These are phyloP conservation scores for Brachycybe producta DNA, from an alignment of 2,888 invertebrate genomes.

Conservation along the genomic window DNA sequence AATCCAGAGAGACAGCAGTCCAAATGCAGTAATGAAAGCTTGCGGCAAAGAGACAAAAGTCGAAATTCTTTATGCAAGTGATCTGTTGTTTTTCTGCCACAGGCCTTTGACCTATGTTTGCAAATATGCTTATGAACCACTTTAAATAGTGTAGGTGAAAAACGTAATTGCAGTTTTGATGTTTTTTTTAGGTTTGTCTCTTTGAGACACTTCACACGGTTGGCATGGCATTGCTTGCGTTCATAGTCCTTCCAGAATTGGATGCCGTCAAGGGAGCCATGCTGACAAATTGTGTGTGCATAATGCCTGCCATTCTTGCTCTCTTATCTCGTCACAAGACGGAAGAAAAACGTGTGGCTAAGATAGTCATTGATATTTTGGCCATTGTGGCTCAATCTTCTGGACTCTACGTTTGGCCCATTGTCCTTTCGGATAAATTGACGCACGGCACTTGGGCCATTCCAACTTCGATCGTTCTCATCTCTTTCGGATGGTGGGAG, in stretches of 20 bases:
- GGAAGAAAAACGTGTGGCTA: conserved; percentile 37
- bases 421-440: conserved; percentile 33
- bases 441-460: conserved; percentile 55
- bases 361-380: conserved; percentile 49
- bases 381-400: conserved; percentile 81
- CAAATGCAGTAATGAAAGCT: too few species aligned
- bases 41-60: too few species aligned
- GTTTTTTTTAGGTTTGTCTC: conserved; percentile 47
- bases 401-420: conserved; percentile 83
- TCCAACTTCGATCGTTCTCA: conserved; percentile 67
- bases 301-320: conserved; percentile 65
- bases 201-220: conserved; percentile 80
- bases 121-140: too few species aligned
- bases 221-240: conserved; percentile 73
- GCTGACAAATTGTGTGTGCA: conserved; percentile 88
- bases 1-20: too few species aligned
- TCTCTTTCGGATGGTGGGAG: conserved; percentile 96
- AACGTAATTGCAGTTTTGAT: too few species aligned
- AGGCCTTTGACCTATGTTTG: too few species aligned
- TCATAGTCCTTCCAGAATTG: conserved; percentile 75
- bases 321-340: conserved; percentile 66
- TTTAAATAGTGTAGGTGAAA: too few species aligned
- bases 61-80: too few species aligned
- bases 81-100: too few species aligned
- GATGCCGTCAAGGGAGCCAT: conserved; percentile 91